A percentile compares a stretch with the other conserved stretches of the same genome.
Conservation (phyloP, 2,888 invertebrate species). For the Lasioglossum lativentre region DNA sequence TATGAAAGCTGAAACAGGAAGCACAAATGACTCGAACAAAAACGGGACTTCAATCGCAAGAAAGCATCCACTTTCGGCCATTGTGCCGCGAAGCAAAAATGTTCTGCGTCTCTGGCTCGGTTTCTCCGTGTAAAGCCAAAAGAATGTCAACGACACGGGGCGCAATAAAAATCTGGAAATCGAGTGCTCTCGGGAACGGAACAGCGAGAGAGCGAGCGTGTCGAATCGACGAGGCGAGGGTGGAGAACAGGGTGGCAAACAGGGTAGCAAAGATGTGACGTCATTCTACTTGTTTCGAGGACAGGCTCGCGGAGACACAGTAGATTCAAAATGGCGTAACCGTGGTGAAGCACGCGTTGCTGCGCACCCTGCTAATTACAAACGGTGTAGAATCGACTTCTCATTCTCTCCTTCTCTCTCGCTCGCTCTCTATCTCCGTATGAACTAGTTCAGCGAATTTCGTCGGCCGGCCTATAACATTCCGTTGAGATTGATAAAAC, state of each 20-base stretch:
- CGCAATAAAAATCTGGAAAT: conserved; percentile 26
- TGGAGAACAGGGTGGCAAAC: not conserved
- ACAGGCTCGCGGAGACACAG: conserved; percentile 17
- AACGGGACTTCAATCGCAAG: conserved; percentile 40
- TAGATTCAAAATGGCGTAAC: conserved; percentile 40
- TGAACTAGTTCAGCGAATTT: conserved; percentile 38
- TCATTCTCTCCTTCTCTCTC: not conserved
- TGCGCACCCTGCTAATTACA: conserved; percentile 50
- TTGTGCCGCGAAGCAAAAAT: conserved; percentile 11
- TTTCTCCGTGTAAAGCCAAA: not conserved
- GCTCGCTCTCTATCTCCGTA: not conserved
- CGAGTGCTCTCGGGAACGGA: conserved; percentile 1
- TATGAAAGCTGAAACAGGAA: conserved; percentile 16
- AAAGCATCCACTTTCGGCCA: conserved; percentile 22
- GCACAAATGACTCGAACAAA: conserved; percentile 26
- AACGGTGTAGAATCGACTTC: conserved; percentile 30
- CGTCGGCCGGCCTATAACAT: conserved; percentile 4
- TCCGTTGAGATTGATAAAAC: conserved; percentile 10
- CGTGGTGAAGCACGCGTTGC: conserved; percentile 37
- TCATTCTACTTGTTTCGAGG: conserved; percentile 25
- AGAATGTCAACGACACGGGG: conserved; percentile 7
- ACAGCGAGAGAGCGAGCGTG: conserved; percentile 15
- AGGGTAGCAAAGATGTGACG: conserved; percentile 29
- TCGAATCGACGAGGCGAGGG: conserved; percentile 3
- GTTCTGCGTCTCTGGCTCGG: not conserved